Evolutionary conservation across 2,797 vertebrate species (phyloP), one percentile per base, ranked within the genome.

Genomic region (Heteromormyrus szaboi): DNA sequence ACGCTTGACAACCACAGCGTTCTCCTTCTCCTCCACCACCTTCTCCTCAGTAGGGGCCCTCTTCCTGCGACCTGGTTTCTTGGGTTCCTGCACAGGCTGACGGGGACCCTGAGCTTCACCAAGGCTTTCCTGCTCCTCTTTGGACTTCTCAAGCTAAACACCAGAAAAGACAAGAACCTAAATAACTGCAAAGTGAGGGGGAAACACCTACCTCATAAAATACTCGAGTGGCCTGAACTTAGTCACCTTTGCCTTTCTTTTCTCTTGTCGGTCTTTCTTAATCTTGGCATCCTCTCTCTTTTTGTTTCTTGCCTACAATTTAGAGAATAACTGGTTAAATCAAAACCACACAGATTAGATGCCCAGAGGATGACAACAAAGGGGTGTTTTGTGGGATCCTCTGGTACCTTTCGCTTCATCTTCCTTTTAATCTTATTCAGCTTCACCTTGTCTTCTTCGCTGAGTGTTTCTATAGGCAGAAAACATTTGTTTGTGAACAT

Each of bases 341-440:
- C 72, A 72, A 51, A 22, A 25, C 4, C 17, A 33, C 3, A 19
- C 46, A 41, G 2, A 48, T 19, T 51, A 46, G 12, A 41, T 76
- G 29, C 59, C 33, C 37, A 59, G 14, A 48, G 17, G 6, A 37
- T 48, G 29, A 41, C 22, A 7, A 29, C 25, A 12, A n/a, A 29
- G 25, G 62, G 62, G 22, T 3, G 19, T n/a, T 0, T 19, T 85
- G 19, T 29, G 44, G 17, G 62, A 37, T 19, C 56, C 8, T 19
- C 22, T 19, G 3, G 54, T 83, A 97, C 97, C 97, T 99, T 99
- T 95, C 95, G 95, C 92, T 97, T 97, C 95, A 98, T 97, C 92
- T 99, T 99, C 95, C 98, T 99, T 94, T 98, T 99, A 93, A 97
- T 97, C 93, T 98, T 99, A 91, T 92, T 95, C 85, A 98, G 94